Base-by-base conservation (phyloP, 2,797 vertebrate species). In the Enteromius radiatus region DNA sequence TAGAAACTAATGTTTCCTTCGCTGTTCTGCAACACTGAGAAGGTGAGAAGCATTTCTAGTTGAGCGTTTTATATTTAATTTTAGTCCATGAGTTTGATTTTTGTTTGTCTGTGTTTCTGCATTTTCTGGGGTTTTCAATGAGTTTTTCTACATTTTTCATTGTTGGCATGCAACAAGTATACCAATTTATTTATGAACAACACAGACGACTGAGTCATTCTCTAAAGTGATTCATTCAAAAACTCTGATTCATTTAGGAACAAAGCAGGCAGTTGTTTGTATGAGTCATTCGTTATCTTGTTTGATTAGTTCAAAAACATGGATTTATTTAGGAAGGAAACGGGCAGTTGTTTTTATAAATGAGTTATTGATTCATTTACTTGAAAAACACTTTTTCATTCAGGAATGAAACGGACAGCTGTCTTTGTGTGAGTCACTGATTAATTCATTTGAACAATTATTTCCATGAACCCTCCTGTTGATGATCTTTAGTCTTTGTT, bases 1-100 rank as follows among this genome's bases (percentile, higher is more conserved):
- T 63, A 38, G 41, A 81, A 81, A 49, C 74, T 1, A 38, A 23
- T 64, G 69, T 23, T 73, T 74, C n/a, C 21, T 74, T 38, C 2
- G 1, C n/a, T 26, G 33, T 49, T 73, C 5, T 15, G 26, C 14
- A 38, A 81, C 67, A 63, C 19, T 0, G 28, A 61, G 26, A 43
- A n/a, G 38, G 67, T 61, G 56, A n/a, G 21, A n/a, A 21, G 56
- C 0, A 5, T 38, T 73, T 43, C 26, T 5, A 38, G 2, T 45
- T 61, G 36, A 52, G 78, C 7, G 10, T 61, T 59, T 2, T 45
- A 36, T 14, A 38, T 41, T 54, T 56, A 38, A n/a, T 56, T 75
- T 2, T 12, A 23, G 14, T 75, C 4, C 8, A 11, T 1, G 2
- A 41, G 26, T 59, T 23, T 41, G 33, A 75, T 59, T 41, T 3